Evolutionary conservation across 2,888 invertebrate genomes (phyloP).

Genomic region (Urechis unicinctus): DNA sequence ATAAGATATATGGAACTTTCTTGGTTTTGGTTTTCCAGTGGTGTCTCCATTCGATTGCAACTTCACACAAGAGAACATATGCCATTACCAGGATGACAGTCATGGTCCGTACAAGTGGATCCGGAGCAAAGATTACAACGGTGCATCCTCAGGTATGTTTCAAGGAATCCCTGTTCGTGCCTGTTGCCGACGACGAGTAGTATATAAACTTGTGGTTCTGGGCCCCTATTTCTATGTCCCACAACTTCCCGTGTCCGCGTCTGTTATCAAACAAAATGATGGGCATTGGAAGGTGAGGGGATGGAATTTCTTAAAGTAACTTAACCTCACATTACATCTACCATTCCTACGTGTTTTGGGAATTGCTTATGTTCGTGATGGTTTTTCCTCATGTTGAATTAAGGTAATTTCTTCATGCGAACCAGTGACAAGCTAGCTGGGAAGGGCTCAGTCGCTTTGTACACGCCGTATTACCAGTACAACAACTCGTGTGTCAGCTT

Average conservation of each 20-base stretch:
- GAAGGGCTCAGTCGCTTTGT: constrained; percentile 10
- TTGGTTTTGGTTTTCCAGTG: neutral
- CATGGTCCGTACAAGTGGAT: constrained; percentile 14
- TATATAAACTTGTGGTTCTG: no score
- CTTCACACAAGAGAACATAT: constrained; percentile 15
- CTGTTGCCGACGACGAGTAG: no score
- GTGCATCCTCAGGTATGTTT: neutral
- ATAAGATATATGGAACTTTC: no score
- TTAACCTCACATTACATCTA: neutral
- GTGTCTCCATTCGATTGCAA: constrained; percentile 13
- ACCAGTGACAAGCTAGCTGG: constrained; percentile 9
- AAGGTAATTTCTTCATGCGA: constrained; percentile 18
- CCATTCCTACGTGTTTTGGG: neutral
- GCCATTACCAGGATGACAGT: constrained; percentile 16
- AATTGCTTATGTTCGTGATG: no score
- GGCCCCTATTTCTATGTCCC: no score
- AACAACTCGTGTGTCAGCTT: constrained; percentile 19
- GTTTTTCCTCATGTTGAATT: no score
- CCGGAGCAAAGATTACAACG: constrained; percentile 7
- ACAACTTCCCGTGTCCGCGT: no score
- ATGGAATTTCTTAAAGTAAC: neutral
- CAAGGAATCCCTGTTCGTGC: no score
- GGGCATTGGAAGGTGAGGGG: no score
- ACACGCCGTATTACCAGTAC: constrained; percentile 8
- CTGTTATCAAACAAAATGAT: no score